phyloP scores from a whole-genome alignment of 1,140 invertebrate species.

The Paraescarpia echinospica region DNA sequence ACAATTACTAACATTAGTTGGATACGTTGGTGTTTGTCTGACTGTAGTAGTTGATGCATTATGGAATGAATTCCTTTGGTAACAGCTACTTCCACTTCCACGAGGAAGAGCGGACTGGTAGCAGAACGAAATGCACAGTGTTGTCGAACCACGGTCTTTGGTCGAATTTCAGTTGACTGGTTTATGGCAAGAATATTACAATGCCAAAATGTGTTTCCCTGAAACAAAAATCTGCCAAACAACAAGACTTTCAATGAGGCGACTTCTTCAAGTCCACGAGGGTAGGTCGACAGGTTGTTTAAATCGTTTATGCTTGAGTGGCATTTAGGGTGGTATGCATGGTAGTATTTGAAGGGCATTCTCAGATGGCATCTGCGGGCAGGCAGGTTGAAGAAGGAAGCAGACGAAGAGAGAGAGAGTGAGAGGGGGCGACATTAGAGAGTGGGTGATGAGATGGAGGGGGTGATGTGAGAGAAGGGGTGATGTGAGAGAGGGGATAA shows the following conservation, averaged over 20 bases:
- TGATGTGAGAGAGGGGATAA: too few relatives aligned
- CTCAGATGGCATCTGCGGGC: too few relatives aligned
- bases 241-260: not conserved
- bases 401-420: too few relatives aligned
- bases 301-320: not conserved
- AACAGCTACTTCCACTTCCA: not conserved
- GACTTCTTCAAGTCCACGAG: not conserved
- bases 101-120: not conserved
- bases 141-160: not conserved
- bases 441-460: too few relatives aligned
- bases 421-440: too few relatives aligned
- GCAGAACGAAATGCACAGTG: too few relatives aligned
- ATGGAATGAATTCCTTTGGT: not conserved
- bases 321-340: too few relatives aligned
- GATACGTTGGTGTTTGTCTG: not conserved
- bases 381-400: too few relatives aligned
- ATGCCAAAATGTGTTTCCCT: not conserved
- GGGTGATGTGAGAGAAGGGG: too few relatives aligned
- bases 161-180: not conserved
- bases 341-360: too few relatives aligned
- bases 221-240: too few relatives aligned
- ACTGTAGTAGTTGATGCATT: not conserved
- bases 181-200: not conserved
- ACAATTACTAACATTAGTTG: not conserved
- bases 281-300: not conserved